Evolutionary conservation across 92 coral and sea anemone genomes (phyloP).

Genomic region (Diadumene lineata): DNA sequence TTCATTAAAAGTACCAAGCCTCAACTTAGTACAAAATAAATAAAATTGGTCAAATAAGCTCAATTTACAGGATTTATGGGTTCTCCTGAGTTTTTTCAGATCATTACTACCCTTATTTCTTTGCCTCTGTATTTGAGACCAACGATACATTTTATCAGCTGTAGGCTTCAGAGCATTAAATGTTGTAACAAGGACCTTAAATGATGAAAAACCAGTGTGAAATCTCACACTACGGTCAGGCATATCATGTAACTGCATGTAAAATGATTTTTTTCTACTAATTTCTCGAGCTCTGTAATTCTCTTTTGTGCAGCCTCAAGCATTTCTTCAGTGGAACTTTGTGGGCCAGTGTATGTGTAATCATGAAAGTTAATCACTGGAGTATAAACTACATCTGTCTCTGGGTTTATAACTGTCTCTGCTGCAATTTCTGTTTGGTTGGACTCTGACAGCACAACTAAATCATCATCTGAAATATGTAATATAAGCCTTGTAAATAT

Average conservation of each 20-base stretch:
- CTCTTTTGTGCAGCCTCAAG: conserved; percentile 50
- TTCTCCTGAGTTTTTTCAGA: not conserved
- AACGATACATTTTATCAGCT: conserved; percentile 46
- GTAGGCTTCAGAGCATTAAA: conserved; percentile 29
- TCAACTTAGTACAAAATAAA: conserved; percentile 29
- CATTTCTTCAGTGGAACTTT: conserved; percentile 23
- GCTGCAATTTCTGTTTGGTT: too few relatives aligned
- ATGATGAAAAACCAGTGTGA: conserved; percentile 41
- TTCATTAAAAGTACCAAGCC: conserved; percentile 50
- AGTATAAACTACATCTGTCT: too few relatives aligned
- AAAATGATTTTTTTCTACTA: conserved; percentile 14
- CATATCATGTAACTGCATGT: conserved; percentile 5
- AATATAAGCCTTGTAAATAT: too few relatives aligned
- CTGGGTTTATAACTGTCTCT: too few relatives aligned
- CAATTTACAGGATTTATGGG: conserved; percentile 25
- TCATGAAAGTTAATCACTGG: conserved; percentile 2
- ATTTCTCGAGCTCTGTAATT: conserved; percentile 19
- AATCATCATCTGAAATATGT: too few relatives aligned
- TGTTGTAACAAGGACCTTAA: conserved; percentile 7
- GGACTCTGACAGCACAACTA: too few relatives aligned
- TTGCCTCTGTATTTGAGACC: conserved; percentile 43
- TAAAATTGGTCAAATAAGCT: conserved; percentile 49
- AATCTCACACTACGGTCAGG: conserved; percentile 19
- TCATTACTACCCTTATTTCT: conserved; percentile 10
- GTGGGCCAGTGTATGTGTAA: not conserved